These are phyloP conservation scores for Lepus americanus DNA, from an alignment of 2,113 vertebrate genomes.

Conservation along the genomic window DNA sequence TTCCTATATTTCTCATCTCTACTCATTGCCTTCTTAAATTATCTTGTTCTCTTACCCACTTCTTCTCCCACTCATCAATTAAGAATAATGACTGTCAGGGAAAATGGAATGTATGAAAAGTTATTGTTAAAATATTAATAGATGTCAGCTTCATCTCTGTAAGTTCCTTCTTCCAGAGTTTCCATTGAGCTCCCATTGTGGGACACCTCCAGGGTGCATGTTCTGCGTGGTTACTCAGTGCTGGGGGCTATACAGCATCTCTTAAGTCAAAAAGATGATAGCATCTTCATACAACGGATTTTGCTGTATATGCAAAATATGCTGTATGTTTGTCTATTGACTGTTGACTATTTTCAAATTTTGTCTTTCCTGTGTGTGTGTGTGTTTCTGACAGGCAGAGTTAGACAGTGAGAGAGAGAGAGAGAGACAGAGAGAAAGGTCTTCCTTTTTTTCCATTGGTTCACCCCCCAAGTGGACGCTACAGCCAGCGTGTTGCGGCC, in stretches of 20 bases:
- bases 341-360: constrained; percentile 3
- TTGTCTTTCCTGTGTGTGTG: not conserved
- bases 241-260: not conserved
- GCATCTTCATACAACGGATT: not conserved
- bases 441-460: too few species aligned
- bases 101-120: constrained; percentile 71
- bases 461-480: too few species aligned
- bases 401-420: too few species aligned
- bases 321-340: not conserved
- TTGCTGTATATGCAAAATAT: not conserved
- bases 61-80: constrained; percentile 81
- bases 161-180: not conserved
- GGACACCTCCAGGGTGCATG: not conserved
- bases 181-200: not conserved
- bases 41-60: constrained; percentile 74
- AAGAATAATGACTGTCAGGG: constrained; percentile 74
- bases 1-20: constrained; percentile 58
- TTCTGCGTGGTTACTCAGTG: not conserved
- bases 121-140: constrained; percentile 77
- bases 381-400: too few species aligned
- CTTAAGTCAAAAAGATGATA: not conserved
- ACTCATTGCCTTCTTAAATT: constrained; percentile 75
- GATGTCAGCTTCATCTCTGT: constrained; percentile 48
- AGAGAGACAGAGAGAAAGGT: too few species aligned
- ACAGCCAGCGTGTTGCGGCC: too few species aligned